Conservation (phyloP, 92 coral and sea anemone genomes). For the Micromussa lordhowensis region DNA sequence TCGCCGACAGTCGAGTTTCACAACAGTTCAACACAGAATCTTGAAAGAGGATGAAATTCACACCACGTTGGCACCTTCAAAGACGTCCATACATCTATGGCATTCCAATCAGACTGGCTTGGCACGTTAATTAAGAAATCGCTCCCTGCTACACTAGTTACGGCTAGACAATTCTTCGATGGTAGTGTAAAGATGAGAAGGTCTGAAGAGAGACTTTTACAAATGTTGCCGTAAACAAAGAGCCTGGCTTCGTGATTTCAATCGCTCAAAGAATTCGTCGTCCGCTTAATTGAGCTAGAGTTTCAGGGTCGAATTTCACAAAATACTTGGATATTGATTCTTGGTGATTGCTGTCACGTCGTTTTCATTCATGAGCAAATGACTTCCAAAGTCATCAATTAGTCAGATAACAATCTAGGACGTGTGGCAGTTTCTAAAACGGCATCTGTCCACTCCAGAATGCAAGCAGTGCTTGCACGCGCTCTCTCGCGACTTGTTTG, state of each 20-base stretch:
- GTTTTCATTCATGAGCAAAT: slow-evolving; percentile 11
- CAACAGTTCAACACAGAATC: slow-evolving; percentile 24
- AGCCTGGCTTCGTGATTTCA: slow-evolving; percentile 41
- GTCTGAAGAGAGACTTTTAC: background rate
- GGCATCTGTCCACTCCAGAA: slow-evolving; percentile 11
- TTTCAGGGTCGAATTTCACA: slow-evolving; percentile 46
- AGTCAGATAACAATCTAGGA: slow-evolving; percentile 40
- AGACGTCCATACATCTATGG: background rate
- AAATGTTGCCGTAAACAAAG: slow-evolving; percentile 18
- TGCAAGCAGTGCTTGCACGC: background rate
- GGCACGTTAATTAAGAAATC: slow-evolving; percentile 28
- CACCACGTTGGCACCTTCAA: slow-evolving; percentile 21
- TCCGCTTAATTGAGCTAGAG: slow-evolving; percentile 21
- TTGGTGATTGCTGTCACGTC: slow-evolving; percentile 37
- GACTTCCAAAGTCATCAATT: slow-evolving; percentile 7
- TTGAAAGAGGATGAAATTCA: slow-evolving; percentile 23
- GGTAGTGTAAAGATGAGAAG: background rate
- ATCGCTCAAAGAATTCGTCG: slow-evolving; percentile 37
- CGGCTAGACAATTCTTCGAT: slow-evolving; percentile 11
- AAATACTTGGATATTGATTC: slow-evolving; percentile 36
- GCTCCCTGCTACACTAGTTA: slow-evolving; percentile 37
- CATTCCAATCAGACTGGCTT: background rate
- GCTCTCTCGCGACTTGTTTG: slow-evolving; percentile 1
- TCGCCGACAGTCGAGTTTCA: background rate
- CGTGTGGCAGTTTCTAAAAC: background rate